These are phyloP conservation scores for Podarcis siculus DNA, from an alignment of 2,797 vertebrate genomes.

Conservation along the genomic window DNA sequence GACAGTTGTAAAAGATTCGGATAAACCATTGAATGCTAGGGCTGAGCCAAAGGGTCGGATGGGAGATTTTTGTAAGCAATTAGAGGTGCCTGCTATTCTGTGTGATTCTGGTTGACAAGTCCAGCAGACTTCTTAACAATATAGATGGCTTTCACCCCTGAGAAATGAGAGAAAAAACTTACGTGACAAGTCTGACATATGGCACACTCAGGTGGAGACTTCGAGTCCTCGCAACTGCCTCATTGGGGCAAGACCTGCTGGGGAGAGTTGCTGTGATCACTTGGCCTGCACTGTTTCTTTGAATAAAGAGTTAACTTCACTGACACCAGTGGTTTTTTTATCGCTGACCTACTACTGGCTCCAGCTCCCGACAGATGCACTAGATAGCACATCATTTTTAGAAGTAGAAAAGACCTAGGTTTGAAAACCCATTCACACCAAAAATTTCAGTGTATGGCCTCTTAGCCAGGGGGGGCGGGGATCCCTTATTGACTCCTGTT, in stretches of 20 bases:
- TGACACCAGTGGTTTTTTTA: too few relatives aligned
- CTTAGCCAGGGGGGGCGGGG: background rate
- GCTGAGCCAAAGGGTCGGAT: background rate
- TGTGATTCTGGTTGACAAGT: background rate
- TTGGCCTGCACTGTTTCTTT: too few relatives aligned
- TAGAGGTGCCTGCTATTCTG: background rate
- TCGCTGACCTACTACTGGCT: too few relatives aligned
- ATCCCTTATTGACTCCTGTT: background rate
- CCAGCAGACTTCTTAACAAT: too few relatives aligned
- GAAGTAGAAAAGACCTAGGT: background rate
- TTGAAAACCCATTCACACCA: background rate
- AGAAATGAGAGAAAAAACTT: background rate
- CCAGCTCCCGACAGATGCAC: background rate
- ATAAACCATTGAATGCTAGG: background rate
- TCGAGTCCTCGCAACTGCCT: too few relatives aligned
- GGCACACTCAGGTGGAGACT: background rate
- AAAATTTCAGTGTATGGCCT: background rate
- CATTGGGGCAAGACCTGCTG: too few relatives aligned
- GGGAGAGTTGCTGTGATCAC: too few relatives aligned
- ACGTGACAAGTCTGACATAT: background rate
- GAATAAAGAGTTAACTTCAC: too few relatives aligned
- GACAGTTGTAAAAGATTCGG: background rate
- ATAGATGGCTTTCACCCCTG: too few relatives aligned
- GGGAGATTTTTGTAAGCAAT: background rate
- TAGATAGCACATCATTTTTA: background rate